Conservation (phyloP, 1,140 invertebrate genomes). For the Trinorchestia longiramus region DNA sequence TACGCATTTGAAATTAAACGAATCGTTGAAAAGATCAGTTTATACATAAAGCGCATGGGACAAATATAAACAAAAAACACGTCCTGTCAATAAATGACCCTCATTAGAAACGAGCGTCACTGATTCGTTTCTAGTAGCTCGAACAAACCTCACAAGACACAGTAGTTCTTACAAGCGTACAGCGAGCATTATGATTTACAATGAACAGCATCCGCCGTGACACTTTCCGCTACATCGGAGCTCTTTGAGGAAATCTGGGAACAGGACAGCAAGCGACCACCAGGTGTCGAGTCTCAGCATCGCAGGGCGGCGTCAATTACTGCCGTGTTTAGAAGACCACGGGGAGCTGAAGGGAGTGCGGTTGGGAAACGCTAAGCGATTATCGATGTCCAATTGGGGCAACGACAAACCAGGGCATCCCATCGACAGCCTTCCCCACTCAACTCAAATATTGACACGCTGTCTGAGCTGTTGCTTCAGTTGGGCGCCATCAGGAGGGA, state of each 20-base stretch:
- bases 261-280: not conserved
- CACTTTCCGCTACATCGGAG: not conserved
- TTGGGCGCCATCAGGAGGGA: not conserved
- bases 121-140: not conserved
- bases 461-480: constrained; percentile 53
- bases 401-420: constrained; percentile 42
- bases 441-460: constrained; percentile 50
- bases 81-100: too few relatives aligned
- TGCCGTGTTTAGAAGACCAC: constrained; percentile 1
- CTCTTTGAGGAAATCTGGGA: not conserved
- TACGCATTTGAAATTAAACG: too few relatives aligned
- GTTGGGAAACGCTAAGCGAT: constrained; percentile 26
- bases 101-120: not conserved
- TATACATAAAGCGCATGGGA: too few relatives aligned
- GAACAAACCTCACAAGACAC: not conserved
- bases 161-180: not conserved
- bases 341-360: constrained; percentile 9
- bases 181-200: not conserved
- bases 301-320: constrained; percentile 6
- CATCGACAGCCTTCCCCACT: constrained; percentile 47
- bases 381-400: constrained; percentile 54
- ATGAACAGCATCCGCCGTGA: not conserved
- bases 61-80: too few relatives aligned
- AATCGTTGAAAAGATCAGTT: too few relatives aligned
- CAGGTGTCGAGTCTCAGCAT: constrained; percentile 9